phyloP scores from a whole-genome alignment of 1,140 invertebrate genomes.

The Agrilus planipennis region DNA sequence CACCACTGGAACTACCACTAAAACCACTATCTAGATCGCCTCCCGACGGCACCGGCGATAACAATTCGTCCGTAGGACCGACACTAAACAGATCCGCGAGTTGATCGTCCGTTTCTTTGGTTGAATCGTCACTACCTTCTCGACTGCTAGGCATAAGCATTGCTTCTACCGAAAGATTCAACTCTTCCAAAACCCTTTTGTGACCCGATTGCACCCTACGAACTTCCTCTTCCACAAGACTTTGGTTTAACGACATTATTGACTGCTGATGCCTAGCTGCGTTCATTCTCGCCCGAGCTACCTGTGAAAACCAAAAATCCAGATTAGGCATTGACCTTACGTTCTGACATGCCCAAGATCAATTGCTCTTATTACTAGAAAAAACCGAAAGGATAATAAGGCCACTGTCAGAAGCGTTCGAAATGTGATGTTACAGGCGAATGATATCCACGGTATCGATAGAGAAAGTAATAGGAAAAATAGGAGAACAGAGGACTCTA shows the following conservation, averaged over 20 bases:
- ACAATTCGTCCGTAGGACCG: slow-evolving; percentile 58
- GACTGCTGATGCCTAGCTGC: slow-evolving; percentile 7
- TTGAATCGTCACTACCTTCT: slow-evolving; percentile 35
- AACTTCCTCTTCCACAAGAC: slow-evolving; percentile 68
- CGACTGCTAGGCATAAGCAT: slow-evolving; percentile 61
- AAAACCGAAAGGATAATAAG: no score
- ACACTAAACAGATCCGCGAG: slow-evolving; percentile 54
- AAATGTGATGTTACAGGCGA: no score
- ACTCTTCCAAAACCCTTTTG: slow-evolving; percentile 66
- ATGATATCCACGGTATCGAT: no score
- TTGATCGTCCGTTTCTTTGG: slow-evolving; percentile 41
- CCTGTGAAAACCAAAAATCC: no score
- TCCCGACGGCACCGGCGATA: slow-evolving; percentile 49
- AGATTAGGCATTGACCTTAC: no score
- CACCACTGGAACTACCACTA: slow-evolving; percentile 65
- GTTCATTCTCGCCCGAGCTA: slow-evolving; percentile 8
- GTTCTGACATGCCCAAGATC: no score
- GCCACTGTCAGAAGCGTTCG: no score
- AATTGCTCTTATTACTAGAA: no score
- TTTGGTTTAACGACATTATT: slow-evolving; percentile 45
- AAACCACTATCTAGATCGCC: slow-evolving; percentile 68
- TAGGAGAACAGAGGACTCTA: no score
- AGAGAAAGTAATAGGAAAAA: no score
- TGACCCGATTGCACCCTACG: slow-evolving; percentile 63
- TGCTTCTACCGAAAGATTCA: slow-evolving; percentile 73